Conservation (phyloP, 2,797 vertebrate species). For the Anableps anableps region DNA sequence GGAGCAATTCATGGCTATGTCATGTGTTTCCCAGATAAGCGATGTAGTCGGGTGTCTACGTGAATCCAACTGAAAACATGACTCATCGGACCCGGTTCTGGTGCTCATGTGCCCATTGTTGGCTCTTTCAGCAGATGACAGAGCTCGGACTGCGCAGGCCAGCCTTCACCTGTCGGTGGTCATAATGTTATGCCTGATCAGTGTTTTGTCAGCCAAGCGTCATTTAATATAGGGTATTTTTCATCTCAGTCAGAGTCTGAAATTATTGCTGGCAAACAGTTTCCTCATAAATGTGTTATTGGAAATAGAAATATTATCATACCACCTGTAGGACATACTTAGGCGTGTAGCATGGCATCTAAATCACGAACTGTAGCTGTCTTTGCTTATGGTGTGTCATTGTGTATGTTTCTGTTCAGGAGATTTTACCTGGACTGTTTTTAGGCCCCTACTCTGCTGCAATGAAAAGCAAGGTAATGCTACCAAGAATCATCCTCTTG, state of each 20-base stretch:
- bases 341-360: background rate
- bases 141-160: background rate
- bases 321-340: background rate
- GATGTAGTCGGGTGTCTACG: background rate
- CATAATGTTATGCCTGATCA: background rate
- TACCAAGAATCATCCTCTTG: background rate
- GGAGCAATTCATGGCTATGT: too few species aligned
- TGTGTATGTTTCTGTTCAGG: slow-evolving; percentile 76
- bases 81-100: background rate
- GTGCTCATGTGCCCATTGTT: background rate
- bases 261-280: background rate
- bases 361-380: background rate
- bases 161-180: background rate
- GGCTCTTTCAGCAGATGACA: background rate
- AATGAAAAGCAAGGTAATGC: slow-evolving; percentile 98
- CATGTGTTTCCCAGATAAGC: background rate
- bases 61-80: background rate
- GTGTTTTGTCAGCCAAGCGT: background rate
- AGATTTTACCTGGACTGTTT: slow-evolving; percentile 97
- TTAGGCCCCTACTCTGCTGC: slow-evolving; percentile 98
- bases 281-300: background rate
- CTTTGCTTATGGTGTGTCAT: slow-evolving; percentile 5
- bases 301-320: background rate
- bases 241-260: background rate
- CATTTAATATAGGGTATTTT: background rate